These are phyloP conservation scores for Lithosia quadra DNA, from an alignment of 2,888 invertebrate species.

Conservation along the genomic window DNA sequence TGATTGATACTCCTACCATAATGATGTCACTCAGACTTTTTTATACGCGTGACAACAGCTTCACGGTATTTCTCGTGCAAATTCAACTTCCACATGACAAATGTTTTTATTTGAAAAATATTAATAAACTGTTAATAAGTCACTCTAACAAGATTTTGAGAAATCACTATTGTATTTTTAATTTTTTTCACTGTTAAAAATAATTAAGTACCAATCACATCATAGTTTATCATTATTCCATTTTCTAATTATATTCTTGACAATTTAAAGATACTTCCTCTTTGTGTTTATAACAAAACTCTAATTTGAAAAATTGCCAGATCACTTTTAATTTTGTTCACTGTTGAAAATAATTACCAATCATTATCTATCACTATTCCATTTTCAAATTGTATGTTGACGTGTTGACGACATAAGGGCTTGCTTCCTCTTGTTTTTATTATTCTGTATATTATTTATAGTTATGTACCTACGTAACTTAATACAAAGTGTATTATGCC, in stretches of 20 bases:
- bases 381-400: neutral
- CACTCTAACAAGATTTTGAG: neutral
- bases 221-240: neutral
- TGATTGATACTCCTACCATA: neutral
- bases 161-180: neutral
- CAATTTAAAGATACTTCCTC: no score
- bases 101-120: neutral
- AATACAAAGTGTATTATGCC: neutral
- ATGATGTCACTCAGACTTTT: neutral
- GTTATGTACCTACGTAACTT: no score
- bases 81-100: neutral
- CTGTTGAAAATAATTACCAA: neutral
- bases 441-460: neutral
- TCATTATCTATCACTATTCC: neutral
- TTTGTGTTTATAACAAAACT: no score
- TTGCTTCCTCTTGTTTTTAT: neutral
- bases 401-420: neutral
- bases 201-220: neutral
- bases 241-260: no score
- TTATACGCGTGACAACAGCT: neutral
- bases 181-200: neutral
- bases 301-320: neutral
- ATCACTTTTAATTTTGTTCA: neutral
- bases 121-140: neutral
- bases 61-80: neutral